Percentiles rank a stretch among this genome's conserved stretches.
Conservation (phyloP, 2,888 invertebrate genomes). For the Actias luna region DNA sequence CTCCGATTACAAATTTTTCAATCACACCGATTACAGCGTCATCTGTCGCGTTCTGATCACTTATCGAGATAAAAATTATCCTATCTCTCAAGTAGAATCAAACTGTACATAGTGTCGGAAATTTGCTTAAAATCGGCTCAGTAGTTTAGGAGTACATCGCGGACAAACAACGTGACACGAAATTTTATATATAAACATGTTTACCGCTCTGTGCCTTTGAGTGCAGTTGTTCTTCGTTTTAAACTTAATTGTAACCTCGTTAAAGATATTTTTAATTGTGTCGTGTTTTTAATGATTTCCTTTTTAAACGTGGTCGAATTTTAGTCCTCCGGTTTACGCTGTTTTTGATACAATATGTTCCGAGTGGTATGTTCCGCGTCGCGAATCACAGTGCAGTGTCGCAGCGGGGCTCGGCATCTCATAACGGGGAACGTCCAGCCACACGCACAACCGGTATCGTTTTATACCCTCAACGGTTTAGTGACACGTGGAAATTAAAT, state of each 20-base stretch:
- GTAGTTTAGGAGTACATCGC: too few relatives aligned
- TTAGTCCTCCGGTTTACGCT: background rate
- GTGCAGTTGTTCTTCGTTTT: too few relatives aligned
- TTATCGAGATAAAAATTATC: too few relatives aligned
- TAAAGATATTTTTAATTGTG: background rate
- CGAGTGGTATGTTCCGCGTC: background rate
- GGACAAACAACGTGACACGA: too few relatives aligned
- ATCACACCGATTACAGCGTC: too few relatives aligned
- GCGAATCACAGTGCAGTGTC: background rate
- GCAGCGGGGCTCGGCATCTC: background rate
- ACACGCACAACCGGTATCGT: constrained; percentile 10
- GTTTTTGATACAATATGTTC: background rate
- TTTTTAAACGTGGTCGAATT: background rate
- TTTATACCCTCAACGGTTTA: constrained; percentile 16
- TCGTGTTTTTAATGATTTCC: background rate
- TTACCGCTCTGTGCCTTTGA: too few relatives aligned
- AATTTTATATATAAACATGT: too few relatives aligned
- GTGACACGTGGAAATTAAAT: constrained; percentile 6
- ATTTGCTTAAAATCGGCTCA: too few relatives aligned
- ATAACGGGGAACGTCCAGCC: background rate
- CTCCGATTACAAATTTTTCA: too few relatives aligned
- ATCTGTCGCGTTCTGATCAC: too few relatives aligned
- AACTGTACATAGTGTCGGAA: too few relatives aligned
- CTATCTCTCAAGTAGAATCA: too few relatives aligned
- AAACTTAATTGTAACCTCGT: background rate